These are phyloP conservation scores for Cactoblastis cactorum DNA, from an alignment of 2,888 invertebrate species.

Conservation along the genomic window DNA sequence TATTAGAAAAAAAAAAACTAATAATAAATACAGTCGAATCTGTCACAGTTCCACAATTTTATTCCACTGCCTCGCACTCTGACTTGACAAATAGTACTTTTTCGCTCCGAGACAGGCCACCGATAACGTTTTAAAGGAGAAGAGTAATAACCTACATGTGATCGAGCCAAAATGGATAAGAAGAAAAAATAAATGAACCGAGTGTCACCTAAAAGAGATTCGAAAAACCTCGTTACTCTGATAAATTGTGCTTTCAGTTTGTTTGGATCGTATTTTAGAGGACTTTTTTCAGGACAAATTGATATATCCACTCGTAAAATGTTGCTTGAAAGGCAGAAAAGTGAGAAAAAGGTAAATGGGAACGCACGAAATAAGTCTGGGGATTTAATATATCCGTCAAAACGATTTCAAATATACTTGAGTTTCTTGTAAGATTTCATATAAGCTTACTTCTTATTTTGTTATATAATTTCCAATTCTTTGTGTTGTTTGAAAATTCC, in stretches of 20 bases:
- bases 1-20: too few species aligned
- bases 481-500: too few species aligned
- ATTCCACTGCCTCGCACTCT: slow-evolving; percentile 15
- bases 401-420: not conserved
- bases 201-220: slow-evolving; percentile 71
- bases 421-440: too few species aligned
- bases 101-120: slow-evolving; percentile 51
- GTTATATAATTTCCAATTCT: too few species aligned
- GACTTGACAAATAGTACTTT: slow-evolving; percentile 62
- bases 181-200: slow-evolving; percentile 71
- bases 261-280: slow-evolving; percentile 51
- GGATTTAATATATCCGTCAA: slow-evolving; percentile 5
- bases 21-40: slow-evolving; percentile 8
- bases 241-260: slow-evolving; percentile 67
- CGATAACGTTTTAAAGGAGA: slow-evolving; percentile 64
- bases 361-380: slow-evolving; percentile 5
- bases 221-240: slow-evolving; percentile 73
- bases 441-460: too few species aligned
- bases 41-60: slow-evolving; percentile 16
- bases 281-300: slow-evolving; percentile 50
- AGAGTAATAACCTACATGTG: slow-evolving; percentile 69
- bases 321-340: slow-evolving; percentile 14
- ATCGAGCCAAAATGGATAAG: slow-evolving; percentile 70
- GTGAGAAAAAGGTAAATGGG: slow-evolving; percentile 1
- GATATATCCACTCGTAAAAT: slow-evolving; percentile 27